Conservation (phyloP, 2,888 invertebrate species). For the Drosophila histrio region DNA sequence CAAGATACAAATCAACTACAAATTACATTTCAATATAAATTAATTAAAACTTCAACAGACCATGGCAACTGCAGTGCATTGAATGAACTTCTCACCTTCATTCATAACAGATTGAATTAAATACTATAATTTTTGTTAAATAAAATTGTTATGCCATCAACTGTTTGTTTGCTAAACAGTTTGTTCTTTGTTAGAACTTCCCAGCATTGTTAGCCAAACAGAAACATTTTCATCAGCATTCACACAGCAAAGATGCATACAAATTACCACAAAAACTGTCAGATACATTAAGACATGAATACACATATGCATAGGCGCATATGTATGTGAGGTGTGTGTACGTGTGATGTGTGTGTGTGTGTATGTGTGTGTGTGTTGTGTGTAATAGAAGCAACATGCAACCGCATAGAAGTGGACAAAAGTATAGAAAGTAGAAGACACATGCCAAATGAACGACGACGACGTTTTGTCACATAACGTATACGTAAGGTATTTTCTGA, state of each 20-base stretch:
- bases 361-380: constrained; percentile 16
- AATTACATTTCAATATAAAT: neutral
- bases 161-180: constrained; percentile 3
- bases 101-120: constrained; percentile 1
- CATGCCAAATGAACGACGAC: constrained; percentile 48
- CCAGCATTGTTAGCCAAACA: constrained; percentile 40
- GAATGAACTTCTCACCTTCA: constrained; percentile 10
- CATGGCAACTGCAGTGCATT: neutral
- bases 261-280: constrained; percentile 70
- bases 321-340: constrained; percentile 2
- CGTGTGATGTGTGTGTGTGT: constrained; percentile 14
- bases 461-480: constrained; percentile 75
- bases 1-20: neutral
- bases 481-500: constrained; percentile 66
- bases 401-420: constrained; percentile 27
- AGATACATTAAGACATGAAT: constrained; percentile 48
- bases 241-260: constrained; percentile 67
- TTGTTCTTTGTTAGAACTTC: constrained; percentile 31
- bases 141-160: constrained; percentile 9
- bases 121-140: neutral
- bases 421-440: constrained; percentile 47
- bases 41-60: neutral
- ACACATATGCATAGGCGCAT: constrained; percentile 14
- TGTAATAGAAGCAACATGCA: constrained; percentile 48
- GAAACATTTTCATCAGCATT: constrained; percentile 47